phyloP scores from a whole-genome alignment of 2,113 vertebrate species.

The Ochotona princeps region DNA sequence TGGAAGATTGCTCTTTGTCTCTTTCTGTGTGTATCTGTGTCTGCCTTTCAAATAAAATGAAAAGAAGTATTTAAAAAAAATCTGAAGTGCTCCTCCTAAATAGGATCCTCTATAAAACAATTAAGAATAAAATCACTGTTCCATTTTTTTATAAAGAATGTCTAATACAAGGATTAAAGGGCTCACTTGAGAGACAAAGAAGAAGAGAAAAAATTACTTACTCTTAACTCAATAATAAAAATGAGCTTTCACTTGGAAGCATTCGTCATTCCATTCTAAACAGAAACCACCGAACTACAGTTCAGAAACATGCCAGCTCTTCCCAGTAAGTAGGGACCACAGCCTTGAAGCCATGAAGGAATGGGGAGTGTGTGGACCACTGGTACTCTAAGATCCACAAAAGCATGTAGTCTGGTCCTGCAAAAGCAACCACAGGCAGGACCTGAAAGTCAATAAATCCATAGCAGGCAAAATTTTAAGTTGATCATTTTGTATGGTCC shows the following conservation, averaged over 20 bases:
- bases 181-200: not conserved
- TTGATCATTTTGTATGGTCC: no score
- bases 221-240: not conserved
- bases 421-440: no score
- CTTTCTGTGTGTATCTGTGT: no score
- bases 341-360: not conserved
- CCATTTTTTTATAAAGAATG: constrained; percentile 8
- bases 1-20: no score
- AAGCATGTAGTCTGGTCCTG: no score
- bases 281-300: not conserved
- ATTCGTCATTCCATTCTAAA: not conserved
- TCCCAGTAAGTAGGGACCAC: not conserved
- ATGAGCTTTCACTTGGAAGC: not conserved
- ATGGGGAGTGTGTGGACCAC: no score
- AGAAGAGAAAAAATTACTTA: not conserved
- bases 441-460: no score
- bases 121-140: not conserved
- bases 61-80: no score
- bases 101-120: not conserved
- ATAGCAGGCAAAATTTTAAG: no score
- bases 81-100: not conserved
- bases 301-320: not conserved
- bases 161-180: not conserved
- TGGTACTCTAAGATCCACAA: no score
- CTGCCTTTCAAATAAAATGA: no score